phyloP scores from a whole-genome alignment of 2,888 invertebrate genomes.

The Pelosia muscerda region DNA sequence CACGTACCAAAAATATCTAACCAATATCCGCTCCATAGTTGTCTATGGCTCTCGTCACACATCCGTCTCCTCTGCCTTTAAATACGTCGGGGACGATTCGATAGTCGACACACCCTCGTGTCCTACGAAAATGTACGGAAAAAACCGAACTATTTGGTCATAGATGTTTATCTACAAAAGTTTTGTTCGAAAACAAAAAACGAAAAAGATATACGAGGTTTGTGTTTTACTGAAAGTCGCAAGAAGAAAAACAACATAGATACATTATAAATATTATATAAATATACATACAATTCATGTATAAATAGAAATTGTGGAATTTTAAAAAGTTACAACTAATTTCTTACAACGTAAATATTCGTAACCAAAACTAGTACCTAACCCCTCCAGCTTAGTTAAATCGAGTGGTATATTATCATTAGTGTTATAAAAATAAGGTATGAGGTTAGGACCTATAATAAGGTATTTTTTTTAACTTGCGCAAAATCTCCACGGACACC shows the following conservation, averaged over 20 bases:
- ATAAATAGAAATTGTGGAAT: too few species aligned
- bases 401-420: too few species aligned
- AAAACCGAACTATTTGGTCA: conserved; percentile 44
- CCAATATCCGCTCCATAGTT: conserved; percentile 47
- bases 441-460: too few species aligned
- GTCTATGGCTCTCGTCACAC: conserved; percentile 56
- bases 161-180: conserved; percentile 32
- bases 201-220: background rate
- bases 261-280: too few species aligned
- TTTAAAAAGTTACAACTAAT: too few species aligned
- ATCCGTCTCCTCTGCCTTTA: conserved; percentile 77
- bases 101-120: conserved; percentile 56
- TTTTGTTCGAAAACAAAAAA: conserved; percentile 11
- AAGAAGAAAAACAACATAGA: background rate
- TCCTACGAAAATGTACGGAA: conserved; percentile 38
- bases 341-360: too few species aligned
- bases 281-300: too few species aligned
- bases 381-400: too few species aligned
- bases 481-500: too few species aligned
- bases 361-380: too few species aligned
- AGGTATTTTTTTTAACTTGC: too few species aligned
- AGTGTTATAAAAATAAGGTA: too few species aligned
- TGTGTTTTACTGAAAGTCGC: background rate
- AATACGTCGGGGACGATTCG: conserved; percentile 75
- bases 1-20: background rate